Percentiles rank a stretch among this genome's conserved stretches.
These are phyloP conservation scores for Dasypolia templi DNA, from an alignment of 2,888 invertebrate species.

Conservation along the genomic window DNA sequence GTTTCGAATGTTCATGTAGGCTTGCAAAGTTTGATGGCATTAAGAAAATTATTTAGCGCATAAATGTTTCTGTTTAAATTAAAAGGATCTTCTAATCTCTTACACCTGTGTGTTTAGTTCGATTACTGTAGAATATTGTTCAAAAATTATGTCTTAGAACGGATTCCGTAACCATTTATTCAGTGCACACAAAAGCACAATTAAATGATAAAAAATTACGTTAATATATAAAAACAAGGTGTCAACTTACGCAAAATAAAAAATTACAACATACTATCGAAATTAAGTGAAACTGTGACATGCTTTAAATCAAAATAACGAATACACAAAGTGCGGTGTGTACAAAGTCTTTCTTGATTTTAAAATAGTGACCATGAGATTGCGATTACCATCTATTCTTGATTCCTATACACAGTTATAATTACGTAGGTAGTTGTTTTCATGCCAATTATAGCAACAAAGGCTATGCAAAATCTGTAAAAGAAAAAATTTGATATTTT, in stretches of 20 bases:
- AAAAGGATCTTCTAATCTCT: background rate
- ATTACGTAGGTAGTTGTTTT: background rate
- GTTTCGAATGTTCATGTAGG: slow-evolving; percentile 9
- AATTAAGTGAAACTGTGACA: no score
- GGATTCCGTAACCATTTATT: no score
- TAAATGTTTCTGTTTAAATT: background rate
- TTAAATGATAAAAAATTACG: no score
- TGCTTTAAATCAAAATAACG: no score
- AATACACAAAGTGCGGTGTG: no score
- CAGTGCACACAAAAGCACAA: no score
- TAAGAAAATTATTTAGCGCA: background rate
- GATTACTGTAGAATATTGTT: background rate
- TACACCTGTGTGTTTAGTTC: background rate
- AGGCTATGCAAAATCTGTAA: background rate
- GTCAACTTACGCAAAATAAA: no score
- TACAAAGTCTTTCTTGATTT: background rate
- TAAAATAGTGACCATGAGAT: background rate
- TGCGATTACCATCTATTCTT: background rate
- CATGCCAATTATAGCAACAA: background rate
- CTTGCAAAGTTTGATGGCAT: background rate
- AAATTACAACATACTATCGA: no score
- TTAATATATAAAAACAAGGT: no score
- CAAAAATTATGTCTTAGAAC: no score
- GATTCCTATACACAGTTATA: background rate
- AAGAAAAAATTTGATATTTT: no score